Evolutionary conservation across 2,797 vertebrate genomes (phyloP).

Genomic region (Ciconia nigra): DNA sequence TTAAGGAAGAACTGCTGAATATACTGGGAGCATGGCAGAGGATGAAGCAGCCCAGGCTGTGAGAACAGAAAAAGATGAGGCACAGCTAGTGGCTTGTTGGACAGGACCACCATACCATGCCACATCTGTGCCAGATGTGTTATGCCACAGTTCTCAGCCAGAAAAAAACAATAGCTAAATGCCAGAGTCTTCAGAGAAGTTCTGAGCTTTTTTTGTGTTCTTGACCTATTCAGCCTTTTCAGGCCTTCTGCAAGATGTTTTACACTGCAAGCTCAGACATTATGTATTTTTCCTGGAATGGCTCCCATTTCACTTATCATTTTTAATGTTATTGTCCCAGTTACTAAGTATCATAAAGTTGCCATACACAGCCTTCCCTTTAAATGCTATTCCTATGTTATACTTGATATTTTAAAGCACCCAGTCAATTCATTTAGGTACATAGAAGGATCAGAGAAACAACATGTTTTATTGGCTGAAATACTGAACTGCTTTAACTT

Average conservation of each 20-base stretch:
- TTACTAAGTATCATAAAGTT: slow-evolving; percentile 26
- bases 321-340: slow-evolving; percentile 17
- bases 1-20: background rate
- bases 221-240: background rate
- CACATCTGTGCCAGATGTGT: background rate
- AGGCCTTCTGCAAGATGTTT: background rate
- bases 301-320: background rate
- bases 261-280: background rate
- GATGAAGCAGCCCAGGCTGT: background rate
- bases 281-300: background rate
- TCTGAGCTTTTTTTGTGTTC: background rate
- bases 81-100: background rate
- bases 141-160: background rate
- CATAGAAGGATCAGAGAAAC: background rate
- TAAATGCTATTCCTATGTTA: background rate
- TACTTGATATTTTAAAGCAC: background rate
- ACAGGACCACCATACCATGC: background rate
- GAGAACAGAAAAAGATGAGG: background rate
- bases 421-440: background rate
- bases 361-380: background rate
- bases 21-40: background rate
- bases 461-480: background rate
- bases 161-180: background rate
- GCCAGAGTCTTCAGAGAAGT: background rate
- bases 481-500: background rate